Evolutionary conservation across 1,140 invertebrate species (phyloP).

Genomic region (Zaprionus kolodkinae): DNA sequence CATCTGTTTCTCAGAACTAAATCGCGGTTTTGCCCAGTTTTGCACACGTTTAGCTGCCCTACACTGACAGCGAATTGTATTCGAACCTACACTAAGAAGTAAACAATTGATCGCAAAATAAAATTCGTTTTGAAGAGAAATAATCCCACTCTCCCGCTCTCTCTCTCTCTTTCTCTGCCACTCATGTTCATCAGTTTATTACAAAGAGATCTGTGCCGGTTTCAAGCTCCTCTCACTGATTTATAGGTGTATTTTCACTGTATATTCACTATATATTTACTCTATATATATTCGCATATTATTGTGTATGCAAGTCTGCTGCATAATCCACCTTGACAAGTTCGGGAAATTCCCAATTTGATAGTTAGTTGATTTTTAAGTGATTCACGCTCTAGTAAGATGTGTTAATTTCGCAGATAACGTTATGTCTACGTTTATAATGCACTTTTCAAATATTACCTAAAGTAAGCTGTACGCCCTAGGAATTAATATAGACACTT

Average conservation of each 20-base stretch:
- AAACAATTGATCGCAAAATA: background rate
- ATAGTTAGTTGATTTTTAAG: background rate
- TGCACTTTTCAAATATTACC: background rate
- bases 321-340: background rate
- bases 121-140: background rate
- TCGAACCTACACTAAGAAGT: background rate
- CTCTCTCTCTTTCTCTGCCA: too few relatives aligned
- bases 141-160: too few relatives aligned
- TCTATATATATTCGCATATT: background rate
- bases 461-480: background rate
- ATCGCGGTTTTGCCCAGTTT: constrained; percentile 12
- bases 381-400: background rate
- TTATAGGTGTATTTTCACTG: too few relatives aligned
- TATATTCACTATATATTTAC: too few relatives aligned
- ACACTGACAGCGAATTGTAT: background rate
- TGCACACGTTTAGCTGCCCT: background rate
- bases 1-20: background rate
- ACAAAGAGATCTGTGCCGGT: too few relatives aligned
- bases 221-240: too few relatives aligned
- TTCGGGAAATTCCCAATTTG: background rate
- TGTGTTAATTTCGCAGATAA: background rate
- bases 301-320: background rate
- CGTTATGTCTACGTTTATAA: background rate
- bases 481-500: background rate
- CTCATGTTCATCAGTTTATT: too few relatives aligned